A percentile compares a stretch with the other conserved stretches of the same genome.
These are phyloP conservation scores for Amphiprion clarkii DNA, from an alignment of 2,797 vertebrate species.

Conservation along the genomic window DNA sequence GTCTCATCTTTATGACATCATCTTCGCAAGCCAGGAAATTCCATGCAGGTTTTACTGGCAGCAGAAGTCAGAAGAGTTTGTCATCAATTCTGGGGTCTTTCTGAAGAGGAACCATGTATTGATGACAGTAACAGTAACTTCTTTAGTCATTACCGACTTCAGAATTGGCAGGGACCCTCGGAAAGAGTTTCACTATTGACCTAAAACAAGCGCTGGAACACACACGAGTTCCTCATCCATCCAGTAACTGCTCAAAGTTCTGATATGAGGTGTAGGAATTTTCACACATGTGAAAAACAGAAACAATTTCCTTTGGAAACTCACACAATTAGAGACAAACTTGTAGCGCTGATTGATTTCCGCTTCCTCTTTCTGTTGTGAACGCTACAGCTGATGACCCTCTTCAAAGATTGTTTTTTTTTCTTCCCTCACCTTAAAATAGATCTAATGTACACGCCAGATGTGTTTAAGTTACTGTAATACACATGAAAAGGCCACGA, in stretches of 20 bases:
- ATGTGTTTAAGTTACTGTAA: slow-evolving; percentile 5
- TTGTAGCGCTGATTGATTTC: slow-evolving; percentile 39
- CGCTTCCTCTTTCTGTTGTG: slow-evolving; percentile 54
- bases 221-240: slow-evolving; percentile 34
- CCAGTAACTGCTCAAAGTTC: slow-evolving; percentile 36
- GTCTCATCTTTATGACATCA: slow-evolving; percentile 76
- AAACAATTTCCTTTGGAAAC: slow-evolving; percentile 61
- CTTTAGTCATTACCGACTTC: slow-evolving; percentile 30
- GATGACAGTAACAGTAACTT: slow-evolving; percentile 40
- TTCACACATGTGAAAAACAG: slow-evolving; percentile 29
- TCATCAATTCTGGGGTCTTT: slow-evolving; percentile 65
- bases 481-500: slow-evolving; percentile 9
- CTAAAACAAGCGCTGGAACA: neutral
- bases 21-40: slow-evolving; percentile 64
- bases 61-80: slow-evolving; percentile 26
- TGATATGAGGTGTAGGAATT: slow-evolving; percentile 29
- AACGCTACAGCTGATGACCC: slow-evolving; percentile 37
- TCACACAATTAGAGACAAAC: slow-evolving; percentile 32
- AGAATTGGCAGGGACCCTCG: slow-evolving; percentile 12
- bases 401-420: slow-evolving; percentile 32
- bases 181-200: slow-evolving; percentile 12
- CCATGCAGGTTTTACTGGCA: slow-evolving; percentile 55
- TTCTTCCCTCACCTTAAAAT: slow-evolving; percentile 34
- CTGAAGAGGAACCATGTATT: slow-evolving; percentile 60
- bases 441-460: slow-evolving; percentile 23